phyloP scores from a whole-genome alignment of 2,113 vertebrate species.

The Oncorhynchus tshawytscha region DNA sequence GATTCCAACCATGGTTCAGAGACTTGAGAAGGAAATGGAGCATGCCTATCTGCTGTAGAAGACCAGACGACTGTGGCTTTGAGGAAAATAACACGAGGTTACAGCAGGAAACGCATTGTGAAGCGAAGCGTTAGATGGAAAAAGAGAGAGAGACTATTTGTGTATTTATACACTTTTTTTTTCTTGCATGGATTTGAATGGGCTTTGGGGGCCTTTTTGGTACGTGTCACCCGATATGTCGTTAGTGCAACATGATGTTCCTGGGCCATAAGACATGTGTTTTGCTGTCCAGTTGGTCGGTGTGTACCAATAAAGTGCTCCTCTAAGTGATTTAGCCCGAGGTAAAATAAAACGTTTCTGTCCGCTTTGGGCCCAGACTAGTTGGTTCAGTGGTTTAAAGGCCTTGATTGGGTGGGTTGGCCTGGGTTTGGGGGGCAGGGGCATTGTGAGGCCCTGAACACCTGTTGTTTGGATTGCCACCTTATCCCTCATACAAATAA shows the following conservation, averaged over 20 bases:
- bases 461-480: conserved; percentile 69
- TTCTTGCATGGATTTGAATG: conserved; percentile 6
- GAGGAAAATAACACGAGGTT: conserved; percentile 73
- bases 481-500: conserved; percentile 54
- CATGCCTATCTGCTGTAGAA: conserved; percentile 63
- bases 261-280: background rate
- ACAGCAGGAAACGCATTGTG: conserved; percentile 66
- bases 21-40: conserved; percentile 69
- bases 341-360: conserved; percentile 24
- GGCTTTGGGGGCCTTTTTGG: conserved; percentile 13
- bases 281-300: conserved; percentile 9
- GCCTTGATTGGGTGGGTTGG: conserved; percentile 13
- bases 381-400: conserved; percentile 51
- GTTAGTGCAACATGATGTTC: conserved; percentile 28
- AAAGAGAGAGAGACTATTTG: conserved; percentile 25
- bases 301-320: conserved; percentile 31
- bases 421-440: no score
- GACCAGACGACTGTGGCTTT: conserved; percentile 15
- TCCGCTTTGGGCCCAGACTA: conserved; percentile 25
- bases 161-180: conserved; percentile 32
- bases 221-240: conserved; percentile 30
- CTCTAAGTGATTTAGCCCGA: conserved; percentile 24
- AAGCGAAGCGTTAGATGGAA: conserved; percentile 46
- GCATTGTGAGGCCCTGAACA: conserved; percentile 53
- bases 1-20: conserved; percentile 65